A percentile compares a stretch with the other conserved stretches of the same genome.
Evolutionary conservation across 1,140 invertebrate genomes (phyloP).

Genomic region (Drosophila sechellia): DNA sequence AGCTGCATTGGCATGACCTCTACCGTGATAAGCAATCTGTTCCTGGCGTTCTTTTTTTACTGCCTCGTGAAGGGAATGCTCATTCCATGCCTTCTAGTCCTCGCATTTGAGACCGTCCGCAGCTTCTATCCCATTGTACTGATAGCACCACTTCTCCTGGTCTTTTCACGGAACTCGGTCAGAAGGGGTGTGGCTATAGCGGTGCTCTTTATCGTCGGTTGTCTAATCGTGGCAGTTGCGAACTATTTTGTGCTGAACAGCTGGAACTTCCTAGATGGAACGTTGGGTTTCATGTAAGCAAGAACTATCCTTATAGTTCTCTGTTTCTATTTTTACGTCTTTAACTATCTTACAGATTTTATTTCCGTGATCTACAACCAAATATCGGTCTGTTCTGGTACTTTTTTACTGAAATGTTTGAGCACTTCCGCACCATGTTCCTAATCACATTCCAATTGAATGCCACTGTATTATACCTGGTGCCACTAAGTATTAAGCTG

Average conservation of each 20-base stretch:
- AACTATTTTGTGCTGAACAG: conserved; percentile 85
- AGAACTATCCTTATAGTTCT: no score
- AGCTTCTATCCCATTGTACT: conserved; percentile 94
- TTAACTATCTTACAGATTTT: conserved; percentile 86
- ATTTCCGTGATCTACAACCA: conserved; percentile 96
- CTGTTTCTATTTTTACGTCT: neutral
- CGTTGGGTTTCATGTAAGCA: conserved; percentile 94
- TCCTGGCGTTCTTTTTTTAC: conserved; percentile 89
- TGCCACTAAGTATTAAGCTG: conserved; percentile 94
- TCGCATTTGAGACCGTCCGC: conserved; percentile 92
- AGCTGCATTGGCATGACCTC: conserved; percentile 97
- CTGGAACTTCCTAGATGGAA: conserved; percentile 91
- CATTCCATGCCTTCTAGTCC: conserved; percentile 87
- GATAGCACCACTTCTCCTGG: conserved; percentile 90
- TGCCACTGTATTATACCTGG: conserved; percentile 94
- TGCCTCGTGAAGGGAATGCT: conserved; percentile 89
- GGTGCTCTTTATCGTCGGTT: conserved; percentile 77
- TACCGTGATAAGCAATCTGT: conserved; percentile 94
- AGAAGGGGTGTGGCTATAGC: conserved; percentile 56
- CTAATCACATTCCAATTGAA: conserved; percentile 99
- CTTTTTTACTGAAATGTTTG: conserved; percentile 99
- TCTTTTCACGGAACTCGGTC: conserved; percentile 81
- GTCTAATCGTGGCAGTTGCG: conserved; percentile 48
- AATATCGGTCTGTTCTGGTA: conserved; percentile 99
- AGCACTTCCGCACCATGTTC: conserved; percentile 98